Percentiles rank a stretch among this genome's conserved stretches.
These are phyloP conservation scores for Pseudochirops corinnae DNA, from an alignment of 2,797 vertebrate genomes.

Conservation along the genomic window DNA sequence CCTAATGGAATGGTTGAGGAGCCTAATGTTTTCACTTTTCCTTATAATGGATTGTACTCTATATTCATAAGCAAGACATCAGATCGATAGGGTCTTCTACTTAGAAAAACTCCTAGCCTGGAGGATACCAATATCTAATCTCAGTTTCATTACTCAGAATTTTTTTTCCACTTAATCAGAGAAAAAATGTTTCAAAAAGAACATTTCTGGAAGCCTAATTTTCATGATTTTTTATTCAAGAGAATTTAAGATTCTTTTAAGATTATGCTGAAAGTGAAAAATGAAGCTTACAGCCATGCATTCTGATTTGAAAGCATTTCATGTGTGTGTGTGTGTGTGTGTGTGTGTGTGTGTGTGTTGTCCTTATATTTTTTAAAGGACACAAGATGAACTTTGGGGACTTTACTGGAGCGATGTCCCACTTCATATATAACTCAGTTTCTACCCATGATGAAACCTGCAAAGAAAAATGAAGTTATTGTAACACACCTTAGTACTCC, in stretches of 20 bases:
- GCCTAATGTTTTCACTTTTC: slow-evolving; percentile 86
- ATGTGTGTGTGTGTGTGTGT: not conserved
- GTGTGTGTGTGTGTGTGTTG: not conserved
- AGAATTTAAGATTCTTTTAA: slow-evolving; percentile 57
- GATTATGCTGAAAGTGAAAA: not conserved
- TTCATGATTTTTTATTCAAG: slow-evolving; percentile 61
- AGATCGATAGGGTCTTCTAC: slow-evolving; percentile 86
- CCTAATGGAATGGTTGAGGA: slow-evolving; percentile 85
- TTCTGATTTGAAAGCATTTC: not conserved
- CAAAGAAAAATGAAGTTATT: not conserved
- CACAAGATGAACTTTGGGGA: not conserved
- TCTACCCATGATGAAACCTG: slow-evolving; percentile 44
- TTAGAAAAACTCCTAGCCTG: slow-evolving; percentile 81
- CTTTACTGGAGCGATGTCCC: not conserved
- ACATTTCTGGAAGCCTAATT: slow-evolving; percentile 63
- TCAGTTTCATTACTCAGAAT: slow-evolving; percentile 72
- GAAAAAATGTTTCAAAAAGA: slow-evolving; percentile 58
- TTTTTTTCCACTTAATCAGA: slow-evolving; percentile 77
- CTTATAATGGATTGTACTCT: slow-evolving; percentile 84
- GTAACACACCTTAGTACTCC: slow-evolving; percentile 20
- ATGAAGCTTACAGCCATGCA: not conserved
- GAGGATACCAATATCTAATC: slow-evolving; percentile 80
- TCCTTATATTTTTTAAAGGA: not conserved
- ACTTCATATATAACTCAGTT: not conserved
- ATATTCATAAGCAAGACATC: slow-evolving; percentile 78